Conservation (phyloP, 2,797 vertebrate species). For the Phoxinus dragarum region DNA sequence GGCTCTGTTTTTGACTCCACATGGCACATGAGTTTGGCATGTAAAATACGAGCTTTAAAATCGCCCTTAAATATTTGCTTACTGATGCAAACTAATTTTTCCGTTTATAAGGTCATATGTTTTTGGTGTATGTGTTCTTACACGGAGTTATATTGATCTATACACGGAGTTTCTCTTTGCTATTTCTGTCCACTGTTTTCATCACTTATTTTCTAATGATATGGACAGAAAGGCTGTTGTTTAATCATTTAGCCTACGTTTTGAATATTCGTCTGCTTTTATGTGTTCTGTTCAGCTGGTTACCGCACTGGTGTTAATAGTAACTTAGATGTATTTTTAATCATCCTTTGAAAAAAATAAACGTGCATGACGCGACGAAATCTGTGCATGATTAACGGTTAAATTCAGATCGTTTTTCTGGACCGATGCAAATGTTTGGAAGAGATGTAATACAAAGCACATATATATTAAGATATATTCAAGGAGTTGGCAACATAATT, state of each 20-base stretch:
- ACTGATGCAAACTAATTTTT: not conserved
- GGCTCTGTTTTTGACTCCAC: slow-evolving; percentile 6
- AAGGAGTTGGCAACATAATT: not conserved
- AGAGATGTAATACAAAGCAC: no score
- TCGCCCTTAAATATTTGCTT: not conserved
- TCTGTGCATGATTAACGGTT: not conserved
- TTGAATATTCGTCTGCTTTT: not conserved
- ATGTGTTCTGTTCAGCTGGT: not conserved
- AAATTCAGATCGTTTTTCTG: not conserved
- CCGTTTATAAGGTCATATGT: not conserved
- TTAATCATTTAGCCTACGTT: not conserved
- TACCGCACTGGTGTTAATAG: not conserved
- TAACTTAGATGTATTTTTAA: not conserved
- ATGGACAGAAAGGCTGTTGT: not conserved
- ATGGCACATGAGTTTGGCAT: slow-evolving; percentile 35
- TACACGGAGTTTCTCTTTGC: not conserved
- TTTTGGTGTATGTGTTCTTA: not conserved
- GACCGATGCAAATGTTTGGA: not conserved
- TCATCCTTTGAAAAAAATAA: not conserved
- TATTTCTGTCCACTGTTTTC: not conserved
- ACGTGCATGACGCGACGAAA: not conserved
- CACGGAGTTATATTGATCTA: not conserved
- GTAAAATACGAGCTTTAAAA: slow-evolving; percentile 9
- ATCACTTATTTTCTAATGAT: not conserved
- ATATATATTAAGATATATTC: not conserved